A percentile compares a stretch with the other conserved stretches of the same genome.
These are phyloP conservation scores for Pachycephus smyrnensis DNA, from an alignment of 2,888 invertebrate genomes.

Conservation along the genomic window DNA sequence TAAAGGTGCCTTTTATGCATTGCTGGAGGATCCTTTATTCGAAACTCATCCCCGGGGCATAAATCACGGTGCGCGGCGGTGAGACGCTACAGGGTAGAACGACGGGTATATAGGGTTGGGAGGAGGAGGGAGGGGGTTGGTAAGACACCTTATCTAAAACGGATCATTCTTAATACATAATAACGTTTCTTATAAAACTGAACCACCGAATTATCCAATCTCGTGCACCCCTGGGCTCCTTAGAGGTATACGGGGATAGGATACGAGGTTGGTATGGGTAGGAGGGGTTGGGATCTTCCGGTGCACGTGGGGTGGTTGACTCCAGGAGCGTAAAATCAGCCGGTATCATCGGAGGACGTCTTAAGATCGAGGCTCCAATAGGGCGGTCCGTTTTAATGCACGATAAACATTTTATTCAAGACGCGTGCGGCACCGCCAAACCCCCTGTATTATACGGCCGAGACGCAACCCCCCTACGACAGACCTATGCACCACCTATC, in stretches of 20 bases:
- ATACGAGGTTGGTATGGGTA: background rate
- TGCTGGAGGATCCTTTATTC: constrained; percentile 9
- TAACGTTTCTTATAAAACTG: constrained; percentile 39
- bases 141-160: constrained; percentile 32
- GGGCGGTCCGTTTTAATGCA: constrained; percentile 39
- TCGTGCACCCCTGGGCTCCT: constrained; percentile 9
- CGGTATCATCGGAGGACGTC: constrained; percentile 18
- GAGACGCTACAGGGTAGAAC: background rate
- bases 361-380: constrained; percentile 34
- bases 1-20: constrained; percentile 2
- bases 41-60: constrained; percentile 22
- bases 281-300: background rate
- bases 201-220: constrained; percentile 24
- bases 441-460: background rate
- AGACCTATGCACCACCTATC: background rate
- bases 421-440: constrained; percentile 29
- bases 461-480: constrained; percentile 20
- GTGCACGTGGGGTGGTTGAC: background rate
- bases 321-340: constrained; percentile 22
- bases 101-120: background rate
- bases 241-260: background rate
- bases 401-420: constrained; percentile 43
- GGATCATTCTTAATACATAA: constrained; percentile 41
- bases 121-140: background rate
- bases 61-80: constrained; percentile 30